phyloP scores from a whole-genome alignment of 2,888 invertebrate species.

The Spicauda simplicius region DNA sequence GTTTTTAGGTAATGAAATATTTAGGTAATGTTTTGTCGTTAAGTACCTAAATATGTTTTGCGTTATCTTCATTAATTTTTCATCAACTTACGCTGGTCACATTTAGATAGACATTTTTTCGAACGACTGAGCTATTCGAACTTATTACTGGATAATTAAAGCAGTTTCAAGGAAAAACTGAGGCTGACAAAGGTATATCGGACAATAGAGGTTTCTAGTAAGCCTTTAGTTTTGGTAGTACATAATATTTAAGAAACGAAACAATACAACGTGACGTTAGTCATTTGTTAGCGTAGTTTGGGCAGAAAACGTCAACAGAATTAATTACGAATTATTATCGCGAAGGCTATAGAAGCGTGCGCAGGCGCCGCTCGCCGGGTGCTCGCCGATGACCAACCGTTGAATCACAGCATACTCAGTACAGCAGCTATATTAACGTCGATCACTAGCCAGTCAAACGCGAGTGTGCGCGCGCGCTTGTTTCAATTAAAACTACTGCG shows the following conservation, averaged over 20 bases:
- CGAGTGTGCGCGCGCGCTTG: constrained; percentile 69
- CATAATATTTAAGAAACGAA: constrained; percentile 27
- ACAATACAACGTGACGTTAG: constrained; percentile 52
- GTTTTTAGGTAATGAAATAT: no score
- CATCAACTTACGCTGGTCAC: no score
- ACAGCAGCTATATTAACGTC: constrained; percentile 39
- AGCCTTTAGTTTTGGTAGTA: background rate
- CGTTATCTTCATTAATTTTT: no score
- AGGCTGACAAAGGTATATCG: background rate
- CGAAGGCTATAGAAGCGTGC: constrained; percentile 41
- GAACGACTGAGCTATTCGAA: no score
- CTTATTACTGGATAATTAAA: background rate
- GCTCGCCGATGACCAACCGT: constrained; percentile 14
- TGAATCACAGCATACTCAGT: constrained; percentile 24
- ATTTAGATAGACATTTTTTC: no score
- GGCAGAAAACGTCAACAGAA: constrained; percentile 66
- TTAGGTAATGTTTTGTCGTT: no score
- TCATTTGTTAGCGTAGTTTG: constrained; percentile 58
- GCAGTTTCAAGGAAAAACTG: background rate
- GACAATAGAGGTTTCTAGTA: constrained; percentile 3
- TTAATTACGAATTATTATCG: constrained; percentile 60
- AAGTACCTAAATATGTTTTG: no score
- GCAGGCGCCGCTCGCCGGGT: constrained; percentile 38
- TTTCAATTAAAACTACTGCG: constrained; percentile 59
- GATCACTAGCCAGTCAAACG: constrained; percentile 67